These are phyloP conservation scores for Nemopilema nomurai DNA, from an alignment of 30 jellyfish, hydroid and myxozoan genomes.

Conservation along the genomic window DNA sequence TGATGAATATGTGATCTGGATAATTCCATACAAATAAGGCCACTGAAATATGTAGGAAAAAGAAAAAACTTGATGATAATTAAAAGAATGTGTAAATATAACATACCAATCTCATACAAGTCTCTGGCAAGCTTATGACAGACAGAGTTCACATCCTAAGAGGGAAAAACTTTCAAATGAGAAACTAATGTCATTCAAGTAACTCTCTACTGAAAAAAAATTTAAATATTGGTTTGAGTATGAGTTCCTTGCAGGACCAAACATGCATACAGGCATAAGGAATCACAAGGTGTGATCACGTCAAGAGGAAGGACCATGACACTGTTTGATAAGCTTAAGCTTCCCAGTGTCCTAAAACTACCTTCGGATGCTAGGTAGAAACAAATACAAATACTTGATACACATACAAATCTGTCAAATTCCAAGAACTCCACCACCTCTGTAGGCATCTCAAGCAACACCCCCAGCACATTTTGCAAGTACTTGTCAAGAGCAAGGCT, in stretches of 20 bases:
- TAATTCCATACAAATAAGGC: background rate
- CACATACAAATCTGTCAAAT: constrained; percentile 89
- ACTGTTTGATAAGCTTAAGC: too few species aligned
- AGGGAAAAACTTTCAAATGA: background rate
- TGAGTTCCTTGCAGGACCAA: background rate
- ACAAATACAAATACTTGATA: background rate
- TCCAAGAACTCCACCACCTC: constrained; percentile 80
- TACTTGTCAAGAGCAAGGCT: constrained; percentile 71
- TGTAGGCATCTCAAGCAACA: constrained; percentile 64
- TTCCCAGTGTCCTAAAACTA: too few species aligned
- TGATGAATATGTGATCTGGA: too few species aligned
- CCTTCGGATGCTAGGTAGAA: too few species aligned
- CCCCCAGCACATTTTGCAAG: constrained; percentile 52
- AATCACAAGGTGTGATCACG: background rate
- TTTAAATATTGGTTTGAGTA: too few species aligned
- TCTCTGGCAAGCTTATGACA: constrained; percentile 77
- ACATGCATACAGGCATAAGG: background rate
- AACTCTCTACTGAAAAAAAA: too few species aligned
- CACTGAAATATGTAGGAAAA: background rate
- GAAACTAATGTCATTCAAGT: background rate
- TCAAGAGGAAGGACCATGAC: background rate
- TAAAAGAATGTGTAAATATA: background rate
- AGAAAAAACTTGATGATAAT: too few species aligned
- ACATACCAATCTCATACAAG: constrained; percentile 73
- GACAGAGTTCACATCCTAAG: constrained; percentile 84